A percentile compares a stretch with the other conserved stretches of the same genome.
Evolutionary conservation across 2,797 vertebrate genomes (phyloP).

Genomic region (Remorina albescens): DNA sequence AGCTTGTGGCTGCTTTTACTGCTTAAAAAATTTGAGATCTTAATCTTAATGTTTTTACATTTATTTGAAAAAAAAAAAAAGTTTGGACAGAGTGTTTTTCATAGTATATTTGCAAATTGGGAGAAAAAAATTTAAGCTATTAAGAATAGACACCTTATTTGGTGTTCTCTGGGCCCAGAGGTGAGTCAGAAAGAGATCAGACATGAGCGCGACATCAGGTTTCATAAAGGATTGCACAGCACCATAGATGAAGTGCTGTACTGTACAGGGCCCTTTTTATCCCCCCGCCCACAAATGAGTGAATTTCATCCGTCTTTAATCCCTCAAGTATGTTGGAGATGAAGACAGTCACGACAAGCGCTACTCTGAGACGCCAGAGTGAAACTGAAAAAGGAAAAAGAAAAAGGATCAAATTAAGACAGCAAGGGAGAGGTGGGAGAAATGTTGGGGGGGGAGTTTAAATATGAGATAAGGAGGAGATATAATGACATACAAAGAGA

Average conservation of each 20-base stretch:
- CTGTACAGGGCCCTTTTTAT: conserved; percentile 64
- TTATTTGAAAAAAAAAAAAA: not conserved
- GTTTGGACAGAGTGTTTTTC: not conserved
- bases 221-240: conserved; percentile 75
- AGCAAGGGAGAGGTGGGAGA: conserved; percentile 15
- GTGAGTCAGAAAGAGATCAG: conserved; percentile 56
- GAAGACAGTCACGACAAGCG: conserved; percentile 81
- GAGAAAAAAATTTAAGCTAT: not conserved
- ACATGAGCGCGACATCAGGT: conserved; percentile 66
- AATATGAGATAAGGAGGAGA: conserved; percentile 6
- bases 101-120: not conserved
- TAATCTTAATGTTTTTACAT: not conserved
- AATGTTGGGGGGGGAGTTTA: not conserved
- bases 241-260: conserved; percentile 73
- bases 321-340: conserved; percentile 85
- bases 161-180: conserved; percentile 28
- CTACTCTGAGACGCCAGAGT: conserved; percentile 59
- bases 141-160: conserved; percentile 26
- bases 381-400: conserved; percentile 27
- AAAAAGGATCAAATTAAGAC: conserved; percentile 34
- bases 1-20: not conserved
- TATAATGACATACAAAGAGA: conserved; percentile 18
- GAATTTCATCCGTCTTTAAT: conserved; percentile 87
- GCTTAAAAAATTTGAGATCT: not conserved
- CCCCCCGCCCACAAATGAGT: conserved; percentile 73